Base-by-base conservation (phyloP, 2,797 vertebrate genomes). In the Paguma larvata region DNA sequence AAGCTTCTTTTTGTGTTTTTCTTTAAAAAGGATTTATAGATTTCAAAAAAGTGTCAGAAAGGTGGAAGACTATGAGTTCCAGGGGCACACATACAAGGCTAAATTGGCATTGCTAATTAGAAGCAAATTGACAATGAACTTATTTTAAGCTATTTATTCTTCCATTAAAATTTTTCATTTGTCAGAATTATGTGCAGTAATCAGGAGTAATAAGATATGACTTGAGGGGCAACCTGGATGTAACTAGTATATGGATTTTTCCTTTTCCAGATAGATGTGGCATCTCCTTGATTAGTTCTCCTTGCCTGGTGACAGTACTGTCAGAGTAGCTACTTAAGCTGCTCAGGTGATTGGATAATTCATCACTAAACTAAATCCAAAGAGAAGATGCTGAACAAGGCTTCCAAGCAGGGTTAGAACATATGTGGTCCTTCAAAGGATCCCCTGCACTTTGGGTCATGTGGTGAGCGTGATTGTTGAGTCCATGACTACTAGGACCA, bases 1-100 rank as follows among this genome's bases (percentile, higher is more conserved):
- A 86, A 83, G 73, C 34, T 93, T 68, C 16, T 89, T 62, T 95
- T 65, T 78, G 19, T 88, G 34, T 80, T 84, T 96, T 94, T 88
- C 41, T 83, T 2, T 87, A 46, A 95, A 91, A 85, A 38, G 27
- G 3, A 75, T 92, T 93, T 70, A 38, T 68, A 59, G 82, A 75
- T 83, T 95, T 96, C 2, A 83, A 92, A 88, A 84, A 88, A 87
- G 23, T 46, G n/a, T 83, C 25, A 65, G 38, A 80, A 67, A 78
- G 84, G 16, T 79, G 16, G 68, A 51, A 86, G 30, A 21, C 30
- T 65, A 0, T 86, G 75, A 75, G 15, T 91, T 91, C 14, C 48
- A 53, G 44, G 67, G 46, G 6, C 59, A 84, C 10, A 75, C 6
- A 63, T 68, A 23, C 62, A 34, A 86, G 65, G 38, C 25, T 92